Conservation (phyloP, 1,140 invertebrate species). For the Propsilocerus akamusi region DNA sequence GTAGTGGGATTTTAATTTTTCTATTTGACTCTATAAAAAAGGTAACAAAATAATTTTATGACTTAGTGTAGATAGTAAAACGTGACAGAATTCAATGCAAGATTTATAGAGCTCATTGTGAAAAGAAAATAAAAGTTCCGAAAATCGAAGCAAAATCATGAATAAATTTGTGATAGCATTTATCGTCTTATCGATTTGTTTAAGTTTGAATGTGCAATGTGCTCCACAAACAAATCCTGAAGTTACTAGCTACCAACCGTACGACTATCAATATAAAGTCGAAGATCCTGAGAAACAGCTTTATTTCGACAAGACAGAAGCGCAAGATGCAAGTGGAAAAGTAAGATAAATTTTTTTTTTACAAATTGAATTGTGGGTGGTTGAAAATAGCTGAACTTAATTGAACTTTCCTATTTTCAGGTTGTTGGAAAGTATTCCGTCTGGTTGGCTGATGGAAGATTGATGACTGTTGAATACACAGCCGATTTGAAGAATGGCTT, state of each 20-base stretch:
- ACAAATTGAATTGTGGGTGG: background rate
- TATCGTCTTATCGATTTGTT: background rate
- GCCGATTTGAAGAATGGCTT: conserved; percentile 48
- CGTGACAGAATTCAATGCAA: background rate
- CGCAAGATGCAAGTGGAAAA: conserved; percentile 36
- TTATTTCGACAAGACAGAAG: conserved; percentile 43
- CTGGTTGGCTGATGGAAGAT: conserved; percentile 40
- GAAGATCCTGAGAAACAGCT: conserved; percentile 41
- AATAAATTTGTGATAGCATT: background rate
- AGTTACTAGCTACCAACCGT: conserved; percentile 26
- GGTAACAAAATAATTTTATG: background rate
- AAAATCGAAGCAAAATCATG: too few relatives aligned
- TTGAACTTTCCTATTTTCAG: conserved; percentile 6
- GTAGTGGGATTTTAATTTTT: background rate
- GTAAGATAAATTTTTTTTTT: conserved; percentile 13
- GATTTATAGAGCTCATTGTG: background rate
- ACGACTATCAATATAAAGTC: conserved; percentile 51
- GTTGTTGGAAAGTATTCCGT: conserved; percentile 39
- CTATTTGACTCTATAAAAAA: background rate
- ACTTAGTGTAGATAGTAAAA: background rate
- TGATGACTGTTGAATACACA: conserved; percentile 46
- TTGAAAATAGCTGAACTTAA: conserved; percentile 1
- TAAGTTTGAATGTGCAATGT: too few relatives aligned
- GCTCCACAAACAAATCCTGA: background rate
- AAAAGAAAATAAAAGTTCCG: background rate